phyloP scores from a whole-genome alignment of 2,888 invertebrate species.

The Pachymerium ferrugineum region DNA sequence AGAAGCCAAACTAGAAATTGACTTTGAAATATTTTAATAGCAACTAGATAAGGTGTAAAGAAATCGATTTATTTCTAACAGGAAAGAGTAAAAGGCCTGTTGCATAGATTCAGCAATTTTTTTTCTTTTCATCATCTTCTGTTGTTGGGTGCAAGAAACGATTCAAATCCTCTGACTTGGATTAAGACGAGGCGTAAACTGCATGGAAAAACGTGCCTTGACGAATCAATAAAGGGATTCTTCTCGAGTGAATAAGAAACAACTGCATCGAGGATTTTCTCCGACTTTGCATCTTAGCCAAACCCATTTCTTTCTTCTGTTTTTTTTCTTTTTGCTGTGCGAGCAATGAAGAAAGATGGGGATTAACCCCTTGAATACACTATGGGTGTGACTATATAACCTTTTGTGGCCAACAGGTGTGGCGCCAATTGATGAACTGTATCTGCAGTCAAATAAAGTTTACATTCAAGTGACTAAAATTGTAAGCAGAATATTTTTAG shows the following conservation, averaged over 20 bases:
- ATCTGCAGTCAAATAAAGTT: no score
- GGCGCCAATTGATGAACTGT: no score
- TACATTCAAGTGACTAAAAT: no score
- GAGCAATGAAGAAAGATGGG: neutral
- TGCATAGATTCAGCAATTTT: neutral
- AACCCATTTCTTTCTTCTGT: neutral
- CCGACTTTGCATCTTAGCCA: constrained; percentile 23
- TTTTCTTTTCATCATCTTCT: neutral
- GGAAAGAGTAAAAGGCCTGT: neutral
- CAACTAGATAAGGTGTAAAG: no score
- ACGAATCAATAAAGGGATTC: constrained; percentile 11
- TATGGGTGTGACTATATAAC: no score
- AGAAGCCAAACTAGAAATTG: no score
- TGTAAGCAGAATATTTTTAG: no score
- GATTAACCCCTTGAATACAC: constrained; percentile 12
- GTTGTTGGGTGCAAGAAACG: neutral
- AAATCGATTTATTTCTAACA: no score
- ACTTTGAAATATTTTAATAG: no score
- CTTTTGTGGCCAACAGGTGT: no score
- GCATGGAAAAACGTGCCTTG: constrained; percentile 14
- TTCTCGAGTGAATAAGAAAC: constrained; percentile 20
- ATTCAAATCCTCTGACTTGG: constrained; percentile 21
- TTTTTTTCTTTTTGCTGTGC: neutral
- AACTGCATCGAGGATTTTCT: neutral
- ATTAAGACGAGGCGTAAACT: constrained; percentile 18